These are phyloP conservation scores for Achatina immaculata DNA, from an alignment of 1,140 invertebrate genomes.

Conservation along the genomic window DNA sequence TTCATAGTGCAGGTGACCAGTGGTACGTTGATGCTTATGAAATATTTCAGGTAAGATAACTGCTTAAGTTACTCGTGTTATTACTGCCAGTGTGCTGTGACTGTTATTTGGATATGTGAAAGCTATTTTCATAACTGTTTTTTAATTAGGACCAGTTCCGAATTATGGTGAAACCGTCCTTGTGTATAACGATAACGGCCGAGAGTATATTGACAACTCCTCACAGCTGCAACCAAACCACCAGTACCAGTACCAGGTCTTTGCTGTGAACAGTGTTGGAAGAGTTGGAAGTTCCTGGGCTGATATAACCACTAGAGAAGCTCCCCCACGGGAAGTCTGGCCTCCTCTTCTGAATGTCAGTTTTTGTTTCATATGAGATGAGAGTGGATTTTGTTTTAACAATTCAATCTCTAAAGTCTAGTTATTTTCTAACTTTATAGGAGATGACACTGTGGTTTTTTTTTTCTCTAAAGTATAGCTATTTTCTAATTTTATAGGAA, in stretches of 20 bases:
- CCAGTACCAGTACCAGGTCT: constrained; percentile 65
- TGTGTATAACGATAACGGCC: constrained; percentile 54
- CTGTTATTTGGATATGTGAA: too few relatives aligned
- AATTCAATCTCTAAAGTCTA: background rate
- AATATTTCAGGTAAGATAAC: too few relatives aligned
- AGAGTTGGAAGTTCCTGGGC: constrained; percentile 60
- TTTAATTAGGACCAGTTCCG: background rate
- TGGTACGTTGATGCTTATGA: too few relatives aligned
- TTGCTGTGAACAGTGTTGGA: constrained; percentile 58
- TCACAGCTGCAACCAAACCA: constrained; percentile 51
- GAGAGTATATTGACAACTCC: constrained; percentile 53
- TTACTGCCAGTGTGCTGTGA: too few relatives aligned
- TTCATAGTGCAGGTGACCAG: too few relatives aligned
- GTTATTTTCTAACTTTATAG: too few relatives aligned
- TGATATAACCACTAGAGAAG: constrained; percentile 59
- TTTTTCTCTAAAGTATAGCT: too few relatives aligned
- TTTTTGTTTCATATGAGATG: constrained; percentile 21
- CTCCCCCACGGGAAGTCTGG: constrained; percentile 56
- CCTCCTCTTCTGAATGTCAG: constrained; percentile 59
- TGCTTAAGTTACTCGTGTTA: too few relatives aligned
- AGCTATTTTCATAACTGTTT: too few relatives aligned
- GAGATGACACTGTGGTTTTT: too few relatives aligned
- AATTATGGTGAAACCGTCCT: constrained; percentile 43
- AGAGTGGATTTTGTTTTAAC: background rate
- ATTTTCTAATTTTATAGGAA: too few relatives aligned